Evolutionary conservation across 2,113 vertebrate genomes (phyloP).

Genomic region (Chiloscyllium plagiosum): DNA sequence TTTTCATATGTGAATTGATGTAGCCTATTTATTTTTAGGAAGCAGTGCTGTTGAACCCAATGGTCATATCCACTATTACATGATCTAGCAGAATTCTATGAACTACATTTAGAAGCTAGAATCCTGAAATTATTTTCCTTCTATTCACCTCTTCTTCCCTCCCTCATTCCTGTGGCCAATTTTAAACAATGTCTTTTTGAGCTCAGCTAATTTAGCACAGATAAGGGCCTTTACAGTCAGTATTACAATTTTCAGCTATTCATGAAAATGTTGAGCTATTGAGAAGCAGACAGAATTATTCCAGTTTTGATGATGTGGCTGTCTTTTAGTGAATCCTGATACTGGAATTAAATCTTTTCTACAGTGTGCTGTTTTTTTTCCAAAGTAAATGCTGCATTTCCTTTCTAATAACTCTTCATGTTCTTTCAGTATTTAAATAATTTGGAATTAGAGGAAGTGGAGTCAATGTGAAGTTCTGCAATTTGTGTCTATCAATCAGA

Average conservation of each 20-base stretch:
- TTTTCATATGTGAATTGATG: background rate
- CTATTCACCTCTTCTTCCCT: background rate
- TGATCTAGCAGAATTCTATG: background rate
- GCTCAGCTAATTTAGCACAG: background rate
- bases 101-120: background rate
- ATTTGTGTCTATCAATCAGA: slow-evolving; percentile 32
- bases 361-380: background rate
- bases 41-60: background rate
- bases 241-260: background rate
- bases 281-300: background rate
- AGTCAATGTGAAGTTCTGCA: slow-evolving; percentile 37
- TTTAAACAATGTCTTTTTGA: background rate
- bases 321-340: background rate
- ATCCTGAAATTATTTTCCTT: background rate
- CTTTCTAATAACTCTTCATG: background rate
- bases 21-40: background rate
- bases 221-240: background rate
- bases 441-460: background rate
- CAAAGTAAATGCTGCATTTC: background rate
- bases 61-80: background rate
- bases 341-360: background rate
- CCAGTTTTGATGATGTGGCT: background rate
- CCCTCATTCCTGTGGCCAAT: background rate
- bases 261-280: background rate
- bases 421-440: background rate